Conservation (phyloP, 2,113 vertebrate species). For the Lampris incognitus region DNA sequence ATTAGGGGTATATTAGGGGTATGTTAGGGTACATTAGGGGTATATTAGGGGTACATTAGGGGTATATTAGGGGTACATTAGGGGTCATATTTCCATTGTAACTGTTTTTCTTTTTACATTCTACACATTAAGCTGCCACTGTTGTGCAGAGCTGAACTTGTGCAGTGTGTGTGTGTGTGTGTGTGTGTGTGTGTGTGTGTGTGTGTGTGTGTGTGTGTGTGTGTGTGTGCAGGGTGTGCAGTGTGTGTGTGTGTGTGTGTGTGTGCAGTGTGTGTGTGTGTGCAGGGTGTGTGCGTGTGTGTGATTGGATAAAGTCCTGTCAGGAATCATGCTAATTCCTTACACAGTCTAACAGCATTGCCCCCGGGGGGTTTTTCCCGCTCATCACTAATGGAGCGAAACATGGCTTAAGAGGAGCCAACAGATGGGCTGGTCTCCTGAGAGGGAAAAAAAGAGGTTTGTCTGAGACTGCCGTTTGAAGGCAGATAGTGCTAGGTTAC, state of each 20-base stretch:
- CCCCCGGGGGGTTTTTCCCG: background rate
- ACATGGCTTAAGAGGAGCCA: background rate
- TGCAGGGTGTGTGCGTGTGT: no score
- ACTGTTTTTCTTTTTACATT: no score
- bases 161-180: background rate
- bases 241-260: constrained; percentile 5
- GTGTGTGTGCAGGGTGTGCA: no score
- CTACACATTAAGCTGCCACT: no score
- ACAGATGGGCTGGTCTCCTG: constrained; percentile 1
- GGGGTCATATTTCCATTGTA: no score
- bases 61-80: no score
- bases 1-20: no score
- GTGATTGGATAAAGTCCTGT: background rate
- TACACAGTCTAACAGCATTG: background rate
- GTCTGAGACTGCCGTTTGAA: background rate
- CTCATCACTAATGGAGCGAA: background rate
- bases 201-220: no score
- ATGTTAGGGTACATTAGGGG: no score
- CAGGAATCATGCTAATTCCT: constrained; percentile 9
- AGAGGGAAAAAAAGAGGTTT: background rate
- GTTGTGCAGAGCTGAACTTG: no score
- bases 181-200: background rate
- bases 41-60: no score
- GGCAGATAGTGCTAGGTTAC: background rate
- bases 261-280: background rate